Percentiles rank a stretch among this genome's conserved stretches.
Conservation (phyloP, 2,113 vertebrate genomes). For the Nothocercus julius region DNA sequence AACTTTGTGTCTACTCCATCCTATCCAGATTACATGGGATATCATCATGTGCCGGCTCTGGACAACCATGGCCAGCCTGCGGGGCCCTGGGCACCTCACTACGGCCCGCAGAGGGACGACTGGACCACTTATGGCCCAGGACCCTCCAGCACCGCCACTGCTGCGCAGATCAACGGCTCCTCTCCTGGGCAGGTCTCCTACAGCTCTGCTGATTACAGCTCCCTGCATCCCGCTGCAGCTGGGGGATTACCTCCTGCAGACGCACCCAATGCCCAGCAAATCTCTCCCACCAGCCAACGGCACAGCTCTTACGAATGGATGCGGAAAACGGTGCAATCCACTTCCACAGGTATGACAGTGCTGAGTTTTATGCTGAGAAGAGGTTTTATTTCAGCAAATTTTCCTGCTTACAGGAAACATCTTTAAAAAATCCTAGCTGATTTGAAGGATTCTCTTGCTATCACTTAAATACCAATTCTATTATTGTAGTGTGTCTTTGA, state of each 20-base stretch:
- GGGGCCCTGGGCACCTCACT: conserved; percentile 82
- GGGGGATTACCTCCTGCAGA: conserved; percentile 81
- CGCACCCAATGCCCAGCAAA: conserved; percentile 75
- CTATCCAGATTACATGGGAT: conserved; percentile 89
- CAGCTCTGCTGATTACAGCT: conserved; percentile 82
- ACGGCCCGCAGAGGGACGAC: conserved; percentile 84
- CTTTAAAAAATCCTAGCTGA: background rate
- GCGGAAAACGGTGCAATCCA: conserved; percentile 89
- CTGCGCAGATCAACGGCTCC: conserved; percentile 80
- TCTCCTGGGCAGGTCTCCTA: conserved; percentile 85
- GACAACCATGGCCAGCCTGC: conserved; percentile 83
- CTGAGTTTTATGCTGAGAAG: background rate
- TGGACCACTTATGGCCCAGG: conserved; percentile 85
- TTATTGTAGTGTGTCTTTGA: background rate
- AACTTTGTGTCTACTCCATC: conserved; percentile 87
- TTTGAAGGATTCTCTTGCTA: background rate
- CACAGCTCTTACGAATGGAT: conserved; percentile 92
- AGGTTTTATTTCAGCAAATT: background rate
- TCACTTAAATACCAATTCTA: background rate
- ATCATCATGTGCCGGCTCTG: conserved; percentile 86
- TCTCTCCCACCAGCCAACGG: conserved; percentile 83
- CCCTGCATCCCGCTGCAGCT: conserved; percentile 80
- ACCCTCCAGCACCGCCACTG: conserved; percentile 78
- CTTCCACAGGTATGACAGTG: conserved; percentile 85
- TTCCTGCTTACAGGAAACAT: background rate